Evolutionary conservation across 1,140 invertebrate species (phyloP).

Genomic region (Drosophila seguyi): DNA sequence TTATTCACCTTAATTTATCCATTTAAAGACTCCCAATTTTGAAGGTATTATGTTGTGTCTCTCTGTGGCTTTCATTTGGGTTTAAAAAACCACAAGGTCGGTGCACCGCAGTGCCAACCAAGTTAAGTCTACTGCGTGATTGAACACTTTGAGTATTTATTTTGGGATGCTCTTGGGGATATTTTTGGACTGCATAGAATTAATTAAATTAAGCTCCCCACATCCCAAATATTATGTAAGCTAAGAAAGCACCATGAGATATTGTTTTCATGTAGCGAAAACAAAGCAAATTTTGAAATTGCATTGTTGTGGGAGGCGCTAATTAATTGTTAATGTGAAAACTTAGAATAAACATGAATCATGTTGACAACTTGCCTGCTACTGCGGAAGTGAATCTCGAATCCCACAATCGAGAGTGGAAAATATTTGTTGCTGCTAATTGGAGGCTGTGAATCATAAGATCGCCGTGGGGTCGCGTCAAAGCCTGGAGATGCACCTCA

Average conservation of each 20-base stretch:
- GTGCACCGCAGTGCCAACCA: neutral
- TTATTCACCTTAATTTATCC: neutral
- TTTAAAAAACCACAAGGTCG: conserved; percentile 15
- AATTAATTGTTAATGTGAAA: conserved; percentile 31
- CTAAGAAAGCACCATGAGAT: too few species aligned
- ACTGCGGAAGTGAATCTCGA: conserved; percentile 34
- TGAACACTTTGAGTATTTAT: conserved; percentile 25
- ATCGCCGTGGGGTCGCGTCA: neutral
- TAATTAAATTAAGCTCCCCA: neutral
- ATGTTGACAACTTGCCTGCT: conserved; percentile 25
- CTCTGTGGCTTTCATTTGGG: neutral
- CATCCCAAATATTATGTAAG: neutral
- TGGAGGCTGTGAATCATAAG: conserved; percentile 40
- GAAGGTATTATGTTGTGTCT: neutral
- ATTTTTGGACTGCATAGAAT: neutral
- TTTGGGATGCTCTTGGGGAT: neutral
- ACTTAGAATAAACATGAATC: conserved; percentile 48
- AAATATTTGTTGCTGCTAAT: conserved; percentile 49
- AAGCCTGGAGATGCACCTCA: neutral
- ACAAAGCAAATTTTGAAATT: neutral
- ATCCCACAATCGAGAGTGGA: conserved; percentile 14
- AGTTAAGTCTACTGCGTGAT: conserved; percentile 15
- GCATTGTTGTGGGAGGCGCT: conserved; percentile 16
- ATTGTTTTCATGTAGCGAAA: neutral
- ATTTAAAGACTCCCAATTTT: too few species aligned